Evolutionary conservation across 1,140 invertebrate genomes (phyloP).

Genomic region (Melitaea cinxia): DNA sequence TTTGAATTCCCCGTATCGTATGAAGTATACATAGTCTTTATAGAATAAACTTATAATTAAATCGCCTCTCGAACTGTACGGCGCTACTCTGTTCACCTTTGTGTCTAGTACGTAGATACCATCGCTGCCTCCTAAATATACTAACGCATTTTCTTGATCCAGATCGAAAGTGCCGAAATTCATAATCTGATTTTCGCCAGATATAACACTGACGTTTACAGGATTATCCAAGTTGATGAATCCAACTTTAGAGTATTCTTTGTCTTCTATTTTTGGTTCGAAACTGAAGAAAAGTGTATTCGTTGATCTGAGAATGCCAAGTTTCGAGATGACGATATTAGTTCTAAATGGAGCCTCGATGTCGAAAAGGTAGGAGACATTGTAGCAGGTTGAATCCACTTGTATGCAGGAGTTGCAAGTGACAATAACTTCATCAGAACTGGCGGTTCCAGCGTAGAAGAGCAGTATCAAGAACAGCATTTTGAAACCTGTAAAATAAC

Average conservation of each 20-base stretch:
- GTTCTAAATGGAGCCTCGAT: conserved; percentile 61
- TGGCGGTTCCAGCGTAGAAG: conserved; percentile 1
- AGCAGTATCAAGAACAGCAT: conserved; percentile 17
- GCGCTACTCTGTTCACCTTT: conserved; percentile 43
- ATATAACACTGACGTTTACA: conserved; percentile 42
- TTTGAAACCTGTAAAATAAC: conserved; percentile 27
- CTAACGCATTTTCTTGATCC: conserved; percentile 56
- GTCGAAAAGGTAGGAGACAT: conserved; percentile 57
- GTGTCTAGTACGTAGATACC: conserved; percentile 58
- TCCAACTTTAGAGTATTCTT: conserved; percentile 65
- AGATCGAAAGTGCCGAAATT: conserved; percentile 70
- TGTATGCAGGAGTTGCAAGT: conserved; percentile 54
- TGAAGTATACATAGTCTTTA: conserved; percentile 65
- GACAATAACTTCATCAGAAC: conserved; percentile 1
- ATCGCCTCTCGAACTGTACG: conserved; percentile 63
- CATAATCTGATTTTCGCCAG: conserved; percentile 47
- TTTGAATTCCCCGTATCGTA: conserved; percentile 49
- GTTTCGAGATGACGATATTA: conserved; percentile 57
- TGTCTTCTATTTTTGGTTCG: conserved; percentile 60
- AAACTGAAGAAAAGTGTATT: conserved; percentile 65
- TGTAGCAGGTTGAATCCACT: conserved; percentile 57
- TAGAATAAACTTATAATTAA: conserved; percentile 57
- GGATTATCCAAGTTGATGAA: conserved; percentile 58
- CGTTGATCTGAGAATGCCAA: conserved; percentile 52
- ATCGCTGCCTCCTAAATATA: conserved; percentile 65